Conservation (phyloP, 2,797 vertebrate genomes). For the Leucoraja ocellata region DNA sequence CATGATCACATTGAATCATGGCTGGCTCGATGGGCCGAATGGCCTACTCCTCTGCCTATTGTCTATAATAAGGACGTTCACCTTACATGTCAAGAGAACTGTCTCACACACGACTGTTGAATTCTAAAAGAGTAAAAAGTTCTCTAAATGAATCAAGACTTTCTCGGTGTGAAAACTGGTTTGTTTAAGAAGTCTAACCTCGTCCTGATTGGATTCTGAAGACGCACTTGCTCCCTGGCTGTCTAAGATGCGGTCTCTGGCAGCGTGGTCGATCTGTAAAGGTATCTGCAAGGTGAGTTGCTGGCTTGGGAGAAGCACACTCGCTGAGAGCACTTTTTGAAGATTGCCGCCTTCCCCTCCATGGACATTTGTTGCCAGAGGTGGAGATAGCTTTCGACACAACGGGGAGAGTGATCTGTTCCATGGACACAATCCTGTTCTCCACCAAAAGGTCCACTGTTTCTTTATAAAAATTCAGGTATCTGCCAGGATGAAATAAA, state of each 20-base stretch:
- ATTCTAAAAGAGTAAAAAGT: not conserved
- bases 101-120: too few relatives aligned
- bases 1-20: too few relatives aligned
- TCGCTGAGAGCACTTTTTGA: slow-evolving; percentile 54
- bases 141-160: not conserved
- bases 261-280: slow-evolving; percentile 32
- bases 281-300: slow-evolving; percentile 40
- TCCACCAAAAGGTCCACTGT: slow-evolving; percentile 60
- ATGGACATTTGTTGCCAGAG: slow-evolving; percentile 67
- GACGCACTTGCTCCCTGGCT: slow-evolving; percentile 61
- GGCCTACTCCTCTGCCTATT: too few relatives aligned
- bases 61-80: not conserved
- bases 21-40: too few relatives aligned
- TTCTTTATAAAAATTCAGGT: slow-evolving; percentile 70
- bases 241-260: slow-evolving; percentile 55
- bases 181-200: slow-evolving; percentile 53
- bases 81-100: too few relatives aligned
- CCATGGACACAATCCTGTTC: slow-evolving; percentile 52
- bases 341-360: slow-evolving; percentile 54
- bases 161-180: not conserved
- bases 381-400: slow-evolving; percentile 67
- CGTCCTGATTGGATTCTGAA: slow-evolving; percentile 56
- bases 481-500: slow-evolving; percentile 54
- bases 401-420: slow-evolving; percentile 55
- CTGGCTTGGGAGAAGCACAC: slow-evolving; percentile 43